Conservation (phyloP, 2,888 invertebrate genomes). For the Cerceris rybyensis region DNA sequence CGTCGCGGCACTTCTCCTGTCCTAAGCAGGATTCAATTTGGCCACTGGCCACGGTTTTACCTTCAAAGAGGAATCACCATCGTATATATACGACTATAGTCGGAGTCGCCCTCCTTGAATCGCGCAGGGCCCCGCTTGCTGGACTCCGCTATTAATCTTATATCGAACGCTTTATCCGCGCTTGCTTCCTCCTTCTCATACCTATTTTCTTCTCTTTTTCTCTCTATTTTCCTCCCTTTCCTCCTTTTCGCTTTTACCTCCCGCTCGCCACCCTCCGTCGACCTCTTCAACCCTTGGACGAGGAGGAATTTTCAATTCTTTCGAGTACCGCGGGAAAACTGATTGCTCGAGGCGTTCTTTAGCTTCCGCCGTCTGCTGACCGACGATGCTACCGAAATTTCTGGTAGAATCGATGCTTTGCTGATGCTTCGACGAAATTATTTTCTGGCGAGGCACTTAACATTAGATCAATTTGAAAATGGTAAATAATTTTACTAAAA, state of each 20-base stretch:
- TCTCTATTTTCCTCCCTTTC: conserved; percentile 23
- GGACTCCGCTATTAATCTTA: conserved; percentile 81
- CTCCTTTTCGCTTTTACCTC: conserved; percentile 39
- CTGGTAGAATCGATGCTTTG: conserved; percentile 27
- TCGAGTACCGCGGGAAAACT: conserved; percentile 66
- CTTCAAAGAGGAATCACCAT: conserved; percentile 81
- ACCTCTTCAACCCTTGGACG: conserved; percentile 73
- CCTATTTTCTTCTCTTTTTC: conserved; percentile 25
- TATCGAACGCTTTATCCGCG: conserved; percentile 81
- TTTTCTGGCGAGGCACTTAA: conserved; percentile 23
- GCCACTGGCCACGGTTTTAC: conserved; percentile 78
- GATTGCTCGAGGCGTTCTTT: conserved; percentile 53
- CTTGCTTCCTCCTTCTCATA: conserved; percentile 55
- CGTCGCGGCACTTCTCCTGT: conserved; percentile 70
- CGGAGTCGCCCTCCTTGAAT: conserved; percentile 69
- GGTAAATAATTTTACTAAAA: too few species aligned
- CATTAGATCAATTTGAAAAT: too few species aligned
- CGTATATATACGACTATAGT: conserved; percentile 36
- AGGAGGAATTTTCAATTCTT: conserved; percentile 78
- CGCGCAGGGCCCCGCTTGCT: conserved; percentile 60
- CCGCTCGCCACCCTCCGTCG: conserved; percentile 42
- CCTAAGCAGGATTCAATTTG: conserved; percentile 82
- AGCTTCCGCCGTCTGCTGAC: conserved; percentile 1
- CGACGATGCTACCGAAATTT: conserved; percentile 30
- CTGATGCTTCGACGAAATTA: conserved; percentile 21